A percentile compares a stretch with the other conserved stretches of the same genome.
Conservation (phyloP, 2,797 vertebrate species). For the Syngnathus acus region DNA sequence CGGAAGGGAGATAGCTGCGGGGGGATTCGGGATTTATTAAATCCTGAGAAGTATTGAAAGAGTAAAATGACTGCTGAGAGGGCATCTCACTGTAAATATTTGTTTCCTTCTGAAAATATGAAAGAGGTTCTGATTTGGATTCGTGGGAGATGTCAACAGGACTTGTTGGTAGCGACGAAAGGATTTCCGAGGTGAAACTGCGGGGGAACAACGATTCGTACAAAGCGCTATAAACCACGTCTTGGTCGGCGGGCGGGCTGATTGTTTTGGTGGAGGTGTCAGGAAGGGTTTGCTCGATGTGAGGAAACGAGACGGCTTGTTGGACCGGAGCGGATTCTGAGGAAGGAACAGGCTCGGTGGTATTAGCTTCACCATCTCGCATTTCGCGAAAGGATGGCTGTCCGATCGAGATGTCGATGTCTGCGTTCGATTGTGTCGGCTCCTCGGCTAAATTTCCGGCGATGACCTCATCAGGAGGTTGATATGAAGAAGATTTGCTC, state of each 20-base stretch:
- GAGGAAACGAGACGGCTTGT: conserved; percentile 3
- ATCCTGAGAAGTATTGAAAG: not conserved
- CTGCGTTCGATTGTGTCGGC: not conserved
- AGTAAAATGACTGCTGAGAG: conserved; percentile 7
- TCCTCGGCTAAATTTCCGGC: not conserved
- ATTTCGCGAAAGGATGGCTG: conserved; percentile 7
- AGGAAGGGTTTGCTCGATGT: not conserved
- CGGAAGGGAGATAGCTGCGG: not conserved
- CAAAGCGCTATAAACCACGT: conserved; percentile 21
- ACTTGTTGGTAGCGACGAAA: conserved; percentile 1
- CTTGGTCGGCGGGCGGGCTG: not conserved
- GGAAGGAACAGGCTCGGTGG: not conserved
- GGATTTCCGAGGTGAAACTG: conserved; percentile 22
- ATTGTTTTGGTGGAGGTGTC: not conserved
- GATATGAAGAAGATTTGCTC: not conserved
- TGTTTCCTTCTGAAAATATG: conserved; percentile 14
- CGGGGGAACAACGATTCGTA: conserved; percentile 41
- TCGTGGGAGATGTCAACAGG: not conserved
- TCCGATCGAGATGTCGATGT: not conserved
- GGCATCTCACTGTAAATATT: not conserved
- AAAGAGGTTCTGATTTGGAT: not conserved
- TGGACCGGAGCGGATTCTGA: not conserved
- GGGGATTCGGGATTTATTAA: not conserved
- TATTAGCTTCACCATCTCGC: not conserved
- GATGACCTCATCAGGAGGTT: not conserved